These are phyloP conservation scores for Alloscopus bannaensis DNA, from an alignment of 2,888 invertebrate genomes.

Conservation along the genomic window DNA sequence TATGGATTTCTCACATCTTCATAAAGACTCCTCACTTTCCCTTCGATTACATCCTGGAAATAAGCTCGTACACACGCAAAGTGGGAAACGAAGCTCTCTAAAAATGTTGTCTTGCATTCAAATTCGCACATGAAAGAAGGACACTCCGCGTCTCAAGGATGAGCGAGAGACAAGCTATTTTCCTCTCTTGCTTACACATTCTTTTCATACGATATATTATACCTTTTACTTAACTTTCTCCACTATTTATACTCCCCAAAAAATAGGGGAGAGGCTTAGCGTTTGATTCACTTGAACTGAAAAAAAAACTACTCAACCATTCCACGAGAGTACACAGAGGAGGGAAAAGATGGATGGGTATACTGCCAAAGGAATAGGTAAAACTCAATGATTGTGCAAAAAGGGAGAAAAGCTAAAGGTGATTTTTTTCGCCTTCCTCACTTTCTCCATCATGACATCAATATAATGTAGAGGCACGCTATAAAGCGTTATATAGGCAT, in stretches of 20 bases:
- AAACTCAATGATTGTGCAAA: too few relatives aligned
- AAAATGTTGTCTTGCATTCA: constrained; percentile 14
- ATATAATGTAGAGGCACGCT: too few relatives aligned
- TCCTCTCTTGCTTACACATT: neutral
- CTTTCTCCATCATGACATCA: too few relatives aligned
- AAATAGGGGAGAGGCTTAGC: neutral
- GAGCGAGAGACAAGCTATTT: neutral
- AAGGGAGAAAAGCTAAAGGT: too few relatives aligned
- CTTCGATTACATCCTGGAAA: too few relatives aligned
- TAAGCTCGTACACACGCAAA: too few relatives aligned
- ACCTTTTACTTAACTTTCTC: constrained; percentile 3
- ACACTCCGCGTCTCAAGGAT: neutral
- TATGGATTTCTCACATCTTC: too few relatives aligned
- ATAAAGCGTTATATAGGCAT: too few relatives aligned
- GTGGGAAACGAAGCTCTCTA: too few relatives aligned
- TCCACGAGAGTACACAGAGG: neutral
- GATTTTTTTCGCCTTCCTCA: too few relatives aligned
- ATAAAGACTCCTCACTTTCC: too few relatives aligned
- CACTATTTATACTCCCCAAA: neutral
- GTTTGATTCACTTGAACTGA: neutral
- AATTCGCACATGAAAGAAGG: constrained; percentile 8
- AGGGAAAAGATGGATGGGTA: neutral
- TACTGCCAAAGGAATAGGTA: neutral
- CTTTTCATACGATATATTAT: neutral
- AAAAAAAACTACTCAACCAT: too few relatives aligned